A percentile compares a stretch with the other conserved stretches of the same genome.
Conservation (phyloP, 1,140 invertebrate genomes). For the Hermetia illucens region DNA sequence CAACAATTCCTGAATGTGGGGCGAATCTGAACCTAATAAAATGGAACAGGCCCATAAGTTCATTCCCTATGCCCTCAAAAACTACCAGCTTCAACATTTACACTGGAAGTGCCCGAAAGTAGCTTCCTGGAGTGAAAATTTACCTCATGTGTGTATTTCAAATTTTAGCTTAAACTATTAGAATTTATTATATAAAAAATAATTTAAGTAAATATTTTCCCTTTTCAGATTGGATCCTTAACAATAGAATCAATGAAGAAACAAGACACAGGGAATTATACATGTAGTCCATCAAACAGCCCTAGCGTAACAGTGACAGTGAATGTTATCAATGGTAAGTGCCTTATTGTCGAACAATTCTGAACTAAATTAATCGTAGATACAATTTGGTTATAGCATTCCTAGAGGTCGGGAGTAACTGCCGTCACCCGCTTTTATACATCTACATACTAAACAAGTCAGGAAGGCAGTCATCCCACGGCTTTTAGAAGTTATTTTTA, state of each 20-base stretch:
- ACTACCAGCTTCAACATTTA: no score
- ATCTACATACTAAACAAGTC: no score
- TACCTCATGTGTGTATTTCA: no score
- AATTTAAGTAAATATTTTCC: not conserved
- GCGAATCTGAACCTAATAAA: not conserved
- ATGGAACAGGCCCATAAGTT: no score
- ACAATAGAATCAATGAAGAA: conserved; percentile 31
- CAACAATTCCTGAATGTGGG: not conserved
- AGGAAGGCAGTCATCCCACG: no score
- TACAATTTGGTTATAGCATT: no score
- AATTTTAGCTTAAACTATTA: not conserved
- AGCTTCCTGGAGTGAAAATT: no score
- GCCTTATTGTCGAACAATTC: not conserved
- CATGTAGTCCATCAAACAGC: conserved; percentile 30
- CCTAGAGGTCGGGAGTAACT: no score
- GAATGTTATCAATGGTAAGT: conserved; percentile 31
- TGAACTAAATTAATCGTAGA: not conserved
- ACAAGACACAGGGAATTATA: conserved; percentile 30
- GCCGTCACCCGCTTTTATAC: conserved; percentile 2
- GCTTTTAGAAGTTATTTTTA: no score
- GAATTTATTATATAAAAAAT: not conserved
- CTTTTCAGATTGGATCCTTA: conserved; percentile 28
- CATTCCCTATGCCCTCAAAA: no score
- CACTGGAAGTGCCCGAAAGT: no score
- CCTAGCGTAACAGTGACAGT: conserved; percentile 30